Conservation (phyloP, 1,140 invertebrate genomes). For the Riptortus pedestris region DNA sequence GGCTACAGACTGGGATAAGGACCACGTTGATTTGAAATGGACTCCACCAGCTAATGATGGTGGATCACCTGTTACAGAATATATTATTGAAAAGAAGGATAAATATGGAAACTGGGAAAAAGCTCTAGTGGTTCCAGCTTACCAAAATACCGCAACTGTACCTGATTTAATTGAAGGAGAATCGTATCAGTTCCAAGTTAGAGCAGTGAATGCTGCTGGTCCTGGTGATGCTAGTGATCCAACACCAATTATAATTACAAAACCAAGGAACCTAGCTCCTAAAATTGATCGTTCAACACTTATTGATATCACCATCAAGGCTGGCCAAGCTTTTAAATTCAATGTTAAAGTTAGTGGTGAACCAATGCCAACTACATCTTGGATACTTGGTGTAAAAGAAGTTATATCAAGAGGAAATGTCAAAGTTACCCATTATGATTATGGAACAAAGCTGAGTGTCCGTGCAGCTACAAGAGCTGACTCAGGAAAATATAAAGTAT, state of each 20-base stretch:
- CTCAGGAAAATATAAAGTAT: slow-evolving; percentile 82
- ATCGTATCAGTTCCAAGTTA: slow-evolving; percentile 81
- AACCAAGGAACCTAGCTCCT: slow-evolving; percentile 73
- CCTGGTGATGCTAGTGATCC: slow-evolving; percentile 80
- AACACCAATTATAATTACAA: slow-evolving; percentile 79
- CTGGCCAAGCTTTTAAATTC: slow-evolving; percentile 74
- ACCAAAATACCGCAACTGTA: slow-evolving; percentile 71
- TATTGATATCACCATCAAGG: slow-evolving; percentile 62
- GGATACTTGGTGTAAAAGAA: slow-evolving; percentile 66
- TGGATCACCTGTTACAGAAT: slow-evolving; percentile 75
- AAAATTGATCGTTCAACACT: slow-evolving; percentile 81
- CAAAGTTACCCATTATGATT: slow-evolving; percentile 72
- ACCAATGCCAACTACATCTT: slow-evolving; percentile 80
- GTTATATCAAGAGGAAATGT: slow-evolving; percentile 56
- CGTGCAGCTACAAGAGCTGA: slow-evolving; percentile 76
- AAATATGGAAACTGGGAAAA: slow-evolving; percentile 89
- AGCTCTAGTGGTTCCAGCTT: slow-evolving; percentile 68
- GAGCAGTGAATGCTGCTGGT: slow-evolving; percentile 86
- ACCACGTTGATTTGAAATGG: slow-evolving; percentile 85
- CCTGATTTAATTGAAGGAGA: slow-evolving; percentile 83
- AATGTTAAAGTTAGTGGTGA: slow-evolving; percentile 78
- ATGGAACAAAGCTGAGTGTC: slow-evolving; percentile 80
- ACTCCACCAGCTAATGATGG: slow-evolving; percentile 68
- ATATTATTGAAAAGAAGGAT: slow-evolving; percentile 86
- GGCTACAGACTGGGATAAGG: slow-evolving; percentile 92